Conservation (phyloP, 2,113 vertebrate genomes). For the Bothrops jararaca region DNA sequence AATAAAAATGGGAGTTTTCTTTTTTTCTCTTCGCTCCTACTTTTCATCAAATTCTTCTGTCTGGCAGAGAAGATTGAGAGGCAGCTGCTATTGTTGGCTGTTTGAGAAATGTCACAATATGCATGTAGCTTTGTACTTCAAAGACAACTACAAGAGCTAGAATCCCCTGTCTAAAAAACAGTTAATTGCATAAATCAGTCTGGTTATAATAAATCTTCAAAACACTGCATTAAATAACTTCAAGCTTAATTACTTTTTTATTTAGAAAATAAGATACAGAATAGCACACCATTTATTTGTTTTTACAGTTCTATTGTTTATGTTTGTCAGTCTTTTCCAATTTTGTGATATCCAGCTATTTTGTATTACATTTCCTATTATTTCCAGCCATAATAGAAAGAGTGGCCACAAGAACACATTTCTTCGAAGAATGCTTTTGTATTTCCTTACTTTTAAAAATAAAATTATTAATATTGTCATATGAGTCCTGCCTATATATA, state of each 20-base stretch:
- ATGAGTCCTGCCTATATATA: neutral
- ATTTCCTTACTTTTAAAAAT: neutral
- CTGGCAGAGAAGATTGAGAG: neutral
- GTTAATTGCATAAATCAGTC: neutral
- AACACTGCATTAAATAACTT: neutral
- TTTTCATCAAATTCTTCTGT: neutral
- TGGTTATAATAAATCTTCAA: neutral
- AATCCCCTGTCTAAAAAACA: neutral
- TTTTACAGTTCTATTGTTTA: neutral
- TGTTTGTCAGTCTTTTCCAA: neutral
- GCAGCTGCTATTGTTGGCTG: neutral
- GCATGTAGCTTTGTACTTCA: neutral
- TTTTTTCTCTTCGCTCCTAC: neutral
- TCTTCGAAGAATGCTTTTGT: neutral
- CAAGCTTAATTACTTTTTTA: neutral
- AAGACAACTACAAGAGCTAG: neutral
- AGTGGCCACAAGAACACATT: neutral
- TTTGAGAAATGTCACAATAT: neutral
- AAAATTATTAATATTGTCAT: neutral
- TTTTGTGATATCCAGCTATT: neutral
- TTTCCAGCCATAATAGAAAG: neutral
- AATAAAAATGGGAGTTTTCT: neutral
- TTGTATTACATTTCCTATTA: neutral
- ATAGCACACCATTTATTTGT: neutral
- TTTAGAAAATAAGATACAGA: neutral